phyloP scores from a whole-genome alignment of 2,797 vertebrate genomes.

The Pempheris klunzingeri region DNA sequence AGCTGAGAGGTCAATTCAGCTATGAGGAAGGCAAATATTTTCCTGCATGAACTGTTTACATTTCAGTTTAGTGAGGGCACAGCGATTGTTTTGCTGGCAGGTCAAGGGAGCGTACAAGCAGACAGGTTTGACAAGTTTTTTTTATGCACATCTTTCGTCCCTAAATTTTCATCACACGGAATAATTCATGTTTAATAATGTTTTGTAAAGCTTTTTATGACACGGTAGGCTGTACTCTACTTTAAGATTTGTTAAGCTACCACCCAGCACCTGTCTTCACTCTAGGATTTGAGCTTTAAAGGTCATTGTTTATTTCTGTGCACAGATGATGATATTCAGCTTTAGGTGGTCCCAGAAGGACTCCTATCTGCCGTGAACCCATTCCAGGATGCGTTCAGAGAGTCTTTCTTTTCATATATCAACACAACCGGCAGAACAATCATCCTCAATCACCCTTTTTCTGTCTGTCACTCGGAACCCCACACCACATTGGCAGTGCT shows the following conservation, averaged over 20 bases:
- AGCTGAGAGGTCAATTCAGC: conserved; percentile 63
- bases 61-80: conserved; percentile 61
- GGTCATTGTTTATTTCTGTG: conserved; percentile 76
- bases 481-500: conserved; percentile 73
- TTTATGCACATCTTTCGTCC: neutral
- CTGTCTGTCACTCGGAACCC: conserved; percentile 80
- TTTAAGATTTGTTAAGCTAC: conserved; percentile 47
- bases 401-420: conserved; percentile 81
- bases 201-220: conserved; percentile 39
- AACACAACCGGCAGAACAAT: conserved; percentile 80
- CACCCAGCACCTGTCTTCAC: conserved; percentile 42
- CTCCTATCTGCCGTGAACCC: conserved; percentile 70
- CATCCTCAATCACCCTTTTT: conserved; percentile 83
- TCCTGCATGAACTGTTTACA: conserved; percentile 63
- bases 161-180: conserved; percentile 22
- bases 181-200: conserved; percentile 45
- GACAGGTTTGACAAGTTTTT: conserved; percentile 28
- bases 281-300: conserved; percentile 64
- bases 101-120: conserved; percentile 50
- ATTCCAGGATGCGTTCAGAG: conserved; percentile 65
- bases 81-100: conserved; percentile 47
- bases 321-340: conserved; percentile 76
- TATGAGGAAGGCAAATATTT: conserved; percentile 70
- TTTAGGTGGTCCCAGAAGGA: conserved; percentile 78
- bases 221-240: neutral